phyloP scores from a whole-genome alignment of 1,140 invertebrate genomes.

The Caenorhabditis inopinata region DNA sequence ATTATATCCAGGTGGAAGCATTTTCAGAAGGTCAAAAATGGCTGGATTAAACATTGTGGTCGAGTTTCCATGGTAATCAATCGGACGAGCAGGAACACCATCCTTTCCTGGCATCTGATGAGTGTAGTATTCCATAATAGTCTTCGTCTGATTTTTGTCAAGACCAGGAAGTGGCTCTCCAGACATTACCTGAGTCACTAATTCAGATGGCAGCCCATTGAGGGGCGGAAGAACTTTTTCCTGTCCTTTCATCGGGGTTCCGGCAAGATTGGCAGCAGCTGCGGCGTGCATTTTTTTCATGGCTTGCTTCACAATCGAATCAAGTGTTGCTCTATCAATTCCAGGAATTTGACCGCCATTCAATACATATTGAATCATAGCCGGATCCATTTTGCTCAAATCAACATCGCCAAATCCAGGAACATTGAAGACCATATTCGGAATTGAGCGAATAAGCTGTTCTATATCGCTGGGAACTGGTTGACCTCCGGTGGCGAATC shows the following conservation, averaged over 20 bases:
- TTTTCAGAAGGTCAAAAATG: slow-evolving; percentile 56
- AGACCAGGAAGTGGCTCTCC: slow-evolving; percentile 53
- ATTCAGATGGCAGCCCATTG: slow-evolving; percentile 47
- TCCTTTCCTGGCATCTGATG: slow-evolving; percentile 45
- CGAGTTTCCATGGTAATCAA: background rate
- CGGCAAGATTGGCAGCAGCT: slow-evolving; percentile 49
- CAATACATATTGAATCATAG: slow-evolving; percentile 57
- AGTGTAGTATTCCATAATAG: slow-evolving; percentile 57
- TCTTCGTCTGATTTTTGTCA: slow-evolving; percentile 48
- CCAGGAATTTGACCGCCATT: slow-evolving; percentile 63
- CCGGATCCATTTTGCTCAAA: slow-evolving; percentile 53
- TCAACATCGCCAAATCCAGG: slow-evolving; percentile 62
- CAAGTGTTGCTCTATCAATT: slow-evolving; percentile 59
- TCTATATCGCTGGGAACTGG: slow-evolving; percentile 50
- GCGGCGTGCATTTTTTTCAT: slow-evolving; percentile 56
- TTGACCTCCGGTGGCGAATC: slow-evolving; percentile 57
- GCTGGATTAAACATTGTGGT: slow-evolving; percentile 49
- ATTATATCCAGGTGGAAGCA: slow-evolving; percentile 62
- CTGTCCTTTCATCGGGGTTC: slow-evolving; percentile 10
- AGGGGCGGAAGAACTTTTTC: slow-evolving; percentile 55
- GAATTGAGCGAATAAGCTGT: slow-evolving; percentile 55
- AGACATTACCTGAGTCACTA: slow-evolving; percentile 54
- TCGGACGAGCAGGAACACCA: background rate
- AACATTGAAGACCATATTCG: slow-evolving; percentile 61
- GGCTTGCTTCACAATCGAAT: slow-evolving; percentile 59